Base-by-base conservation (phyloP, 2,888 invertebrate genomes). In the Morpho deidamia region DNA sequence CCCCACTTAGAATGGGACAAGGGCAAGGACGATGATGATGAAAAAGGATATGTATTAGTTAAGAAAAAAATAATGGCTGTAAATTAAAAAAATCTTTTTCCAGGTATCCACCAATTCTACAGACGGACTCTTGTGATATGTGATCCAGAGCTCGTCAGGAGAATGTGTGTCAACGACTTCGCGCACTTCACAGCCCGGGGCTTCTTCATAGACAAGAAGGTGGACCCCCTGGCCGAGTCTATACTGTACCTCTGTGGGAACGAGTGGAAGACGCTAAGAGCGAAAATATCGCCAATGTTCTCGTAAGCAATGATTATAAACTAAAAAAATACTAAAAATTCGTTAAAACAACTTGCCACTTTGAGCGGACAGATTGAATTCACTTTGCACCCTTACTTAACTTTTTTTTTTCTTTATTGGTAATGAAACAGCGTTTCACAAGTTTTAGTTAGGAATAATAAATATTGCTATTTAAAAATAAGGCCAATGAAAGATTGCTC, bases 221-320 rank as follows among this genome's bases (percentile, higher is more conserved):
- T 86, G 53, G 90, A 90, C 51, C 90, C 90, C 0, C 62, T 90
- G 34, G 88, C 87, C 0, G 88, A 84, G 0, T 87, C 87, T 0
- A 83, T 90, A 51, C 73, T 90, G 47, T 87, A 83, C 61, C 72
- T 89, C 4, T 67, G 83, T n/a, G 90, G 90, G 0, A 81, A 78
- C 45, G 82, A 84, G 62, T 90, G 90, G 90, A 83, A 74, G 65
- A 70, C 69, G 48, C 69, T 90, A 1, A 60, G 90, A 38, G 80
- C 88, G 0, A 90, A 90, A 58, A 86, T 90, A 63, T 86, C 90
- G 0, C 89, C 90, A 0, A 84, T 88, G 62, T 90, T 90, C 61
- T 88, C 90, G 87, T 89, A 62, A 81, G 88, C 78, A 10, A 37
- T 37, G 1, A 23, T n/a, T n/a, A n/a, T n/a, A n/a, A n/a, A n/a